phyloP scores from a whole-genome alignment of 2,888 invertebrate genomes.

The Drosophila fungiperda region DNA sequence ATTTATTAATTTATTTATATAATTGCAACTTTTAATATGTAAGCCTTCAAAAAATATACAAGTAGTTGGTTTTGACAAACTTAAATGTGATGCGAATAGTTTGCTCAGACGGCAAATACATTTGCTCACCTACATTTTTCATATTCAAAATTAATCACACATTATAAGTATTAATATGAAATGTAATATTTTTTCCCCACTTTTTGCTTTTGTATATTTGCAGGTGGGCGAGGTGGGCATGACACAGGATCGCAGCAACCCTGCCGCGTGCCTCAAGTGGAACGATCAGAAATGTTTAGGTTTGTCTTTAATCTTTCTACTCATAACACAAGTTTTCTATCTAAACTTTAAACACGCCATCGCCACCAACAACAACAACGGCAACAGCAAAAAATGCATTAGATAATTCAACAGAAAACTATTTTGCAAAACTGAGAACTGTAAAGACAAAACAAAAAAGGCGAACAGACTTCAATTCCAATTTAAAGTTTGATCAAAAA shows the following conservation, averaged over 20 bases:
- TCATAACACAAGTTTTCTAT: conserved; percentile 72
- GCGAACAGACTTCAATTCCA: conserved; percentile 58
- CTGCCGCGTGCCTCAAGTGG: conserved; percentile 84
- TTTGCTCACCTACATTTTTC: background rate
- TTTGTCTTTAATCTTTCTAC: conserved; percentile 84
- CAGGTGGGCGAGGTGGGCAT: conserved; percentile 85
- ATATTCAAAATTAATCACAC: conserved; percentile 8
- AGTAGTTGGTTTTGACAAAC: background rate
- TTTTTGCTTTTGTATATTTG: conserved; percentile 29
- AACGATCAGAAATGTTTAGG: conserved; percentile 85
- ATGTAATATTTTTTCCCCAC: background rate
- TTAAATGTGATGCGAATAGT: background rate
- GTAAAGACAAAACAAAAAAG: conserved; percentile 45
- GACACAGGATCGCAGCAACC: conserved; percentile 82
- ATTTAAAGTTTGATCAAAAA: conserved; percentile 52
- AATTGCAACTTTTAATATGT: background rate
- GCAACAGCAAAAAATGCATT: conserved; percentile 71
- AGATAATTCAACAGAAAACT: conserved; percentile 76
- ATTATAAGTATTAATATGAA: background rate
- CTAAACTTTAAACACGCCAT: conserved; percentile 74
- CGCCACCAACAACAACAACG: conserved; percentile 72
- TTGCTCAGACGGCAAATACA: conserved; percentile 1
- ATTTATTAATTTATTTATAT: background rate
- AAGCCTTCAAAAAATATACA: background rate
- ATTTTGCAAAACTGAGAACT: conserved; percentile 44